These are phyloP conservation scores for Lophura nycthemera DNA, from an alignment of 2,113 vertebrate genomes.

Conservation along the genomic window DNA sequence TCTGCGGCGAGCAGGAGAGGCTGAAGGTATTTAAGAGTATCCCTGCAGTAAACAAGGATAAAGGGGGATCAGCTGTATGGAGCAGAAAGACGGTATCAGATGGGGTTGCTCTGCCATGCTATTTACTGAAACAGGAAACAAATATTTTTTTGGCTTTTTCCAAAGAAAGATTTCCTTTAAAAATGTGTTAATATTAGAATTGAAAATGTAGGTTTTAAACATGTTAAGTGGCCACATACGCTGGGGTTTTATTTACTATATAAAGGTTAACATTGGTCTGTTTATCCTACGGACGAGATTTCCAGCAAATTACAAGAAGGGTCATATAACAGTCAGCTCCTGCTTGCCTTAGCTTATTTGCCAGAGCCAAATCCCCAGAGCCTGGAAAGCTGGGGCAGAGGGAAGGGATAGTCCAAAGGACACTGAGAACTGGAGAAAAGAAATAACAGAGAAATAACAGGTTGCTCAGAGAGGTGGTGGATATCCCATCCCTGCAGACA, in stretches of 20 bases:
- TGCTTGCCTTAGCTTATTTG: conserved; percentile 52
- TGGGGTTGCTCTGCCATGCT: neutral
- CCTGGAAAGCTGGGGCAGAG: conserved; percentile 17
- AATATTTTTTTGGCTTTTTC: conserved; percentile 50
- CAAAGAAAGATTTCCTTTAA: conserved; percentile 59
- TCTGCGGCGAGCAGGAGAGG: neutral
- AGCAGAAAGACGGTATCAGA: conserved; percentile 14
- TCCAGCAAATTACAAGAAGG: conserved; percentile 72
- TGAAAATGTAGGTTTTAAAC: conserved; percentile 58
- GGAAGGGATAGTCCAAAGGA: conserved; percentile 27
- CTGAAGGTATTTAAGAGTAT: conserved; percentile 46
- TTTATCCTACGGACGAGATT: conserved; percentile 65
- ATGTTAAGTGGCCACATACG: conserved; percentile 61
- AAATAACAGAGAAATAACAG: neutral
- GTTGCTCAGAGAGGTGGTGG: neutral
- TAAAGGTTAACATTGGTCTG: conserved; percentile 67
- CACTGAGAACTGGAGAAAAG: neutral
- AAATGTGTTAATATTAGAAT: conserved; percentile 75
- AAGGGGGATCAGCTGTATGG: conserved; percentile 52
- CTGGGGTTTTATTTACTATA: conserved; percentile 67
- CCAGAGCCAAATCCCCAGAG: conserved; percentile 63
- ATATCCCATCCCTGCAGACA: no score
- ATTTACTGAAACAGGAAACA: conserved; percentile 63
- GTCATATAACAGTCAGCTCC: conserved; percentile 74
- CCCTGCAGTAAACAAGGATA: conserved; percentile 57